phyloP scores from a whole-genome alignment of 2,113 vertebrate species.

The Solea solea region DNA sequence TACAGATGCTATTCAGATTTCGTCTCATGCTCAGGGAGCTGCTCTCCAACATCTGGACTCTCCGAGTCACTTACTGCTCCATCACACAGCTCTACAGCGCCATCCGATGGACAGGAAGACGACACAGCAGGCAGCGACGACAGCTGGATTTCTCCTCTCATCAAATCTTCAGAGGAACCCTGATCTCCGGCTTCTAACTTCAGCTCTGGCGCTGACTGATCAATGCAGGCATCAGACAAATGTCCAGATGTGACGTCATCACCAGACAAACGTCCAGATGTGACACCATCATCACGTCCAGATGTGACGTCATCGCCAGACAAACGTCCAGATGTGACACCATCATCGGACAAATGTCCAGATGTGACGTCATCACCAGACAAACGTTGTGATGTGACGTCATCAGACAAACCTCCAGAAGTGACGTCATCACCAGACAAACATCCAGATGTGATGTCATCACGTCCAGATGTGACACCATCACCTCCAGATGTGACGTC shows the following conservation, averaged over 20 bases:
- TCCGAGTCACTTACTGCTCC: background rate
- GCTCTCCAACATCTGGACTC: constrained; percentile 6
- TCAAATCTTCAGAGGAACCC: constrained; percentile 2
- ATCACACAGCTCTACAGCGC: background rate
- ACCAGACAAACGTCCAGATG: no score
- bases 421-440: no score
- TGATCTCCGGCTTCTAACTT: constrained; percentile 9
- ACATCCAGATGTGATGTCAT: constrained; percentile 21
- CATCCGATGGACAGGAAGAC: constrained; percentile 11
- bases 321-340: no score
- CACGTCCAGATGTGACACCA: no score
- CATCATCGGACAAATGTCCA: no score
- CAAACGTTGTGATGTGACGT: no score
- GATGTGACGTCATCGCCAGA: no score
- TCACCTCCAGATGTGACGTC: no score
- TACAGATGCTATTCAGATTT: constrained; percentile 20
- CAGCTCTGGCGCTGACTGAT: background rate
- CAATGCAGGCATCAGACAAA: background rate
- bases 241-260: no score
- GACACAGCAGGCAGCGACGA: background rate
- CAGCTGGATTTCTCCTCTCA: background rate
- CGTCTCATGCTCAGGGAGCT: constrained; percentile 7
- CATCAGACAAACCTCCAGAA: no score
- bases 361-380: no score
- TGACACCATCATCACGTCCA: no score